These are phyloP conservation scores for Mustela lutreola DNA, from an alignment of 2,113 vertebrate species.

Conservation along the genomic window DNA sequence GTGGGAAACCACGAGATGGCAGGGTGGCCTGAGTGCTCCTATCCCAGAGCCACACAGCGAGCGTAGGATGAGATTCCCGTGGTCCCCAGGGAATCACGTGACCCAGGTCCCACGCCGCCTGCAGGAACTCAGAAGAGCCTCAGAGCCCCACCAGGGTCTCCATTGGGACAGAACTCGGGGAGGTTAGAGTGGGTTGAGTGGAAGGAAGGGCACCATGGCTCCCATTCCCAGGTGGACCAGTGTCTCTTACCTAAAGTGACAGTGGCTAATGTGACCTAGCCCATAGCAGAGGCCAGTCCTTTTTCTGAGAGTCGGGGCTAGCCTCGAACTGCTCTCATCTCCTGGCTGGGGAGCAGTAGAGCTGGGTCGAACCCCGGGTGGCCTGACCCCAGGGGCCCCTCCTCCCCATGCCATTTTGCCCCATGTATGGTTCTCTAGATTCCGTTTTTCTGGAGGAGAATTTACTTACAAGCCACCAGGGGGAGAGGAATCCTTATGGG, in stretches of 20 bases:
- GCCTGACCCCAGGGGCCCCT: fast-evolving
- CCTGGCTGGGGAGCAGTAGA: neutral
- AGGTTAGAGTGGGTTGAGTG: no score
- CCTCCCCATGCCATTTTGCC: fast-evolving
- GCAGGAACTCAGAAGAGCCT: neutral
- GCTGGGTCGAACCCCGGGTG: neutral
- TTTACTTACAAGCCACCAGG: fast-evolving
- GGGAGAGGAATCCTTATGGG: neutral
- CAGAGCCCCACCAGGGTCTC: neutral
- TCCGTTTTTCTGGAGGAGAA: neutral
- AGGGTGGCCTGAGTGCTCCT: neutral
- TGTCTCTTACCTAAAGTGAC: neutral
- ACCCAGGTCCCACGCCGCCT: neutral
- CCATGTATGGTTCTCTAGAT: neutral
- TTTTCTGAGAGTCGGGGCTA: neutral
- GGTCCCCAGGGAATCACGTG: neutral
- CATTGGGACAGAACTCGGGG: neutral
- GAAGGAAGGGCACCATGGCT: neutral
- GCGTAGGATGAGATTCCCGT: neutral
- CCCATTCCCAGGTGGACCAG: fast-evolving
- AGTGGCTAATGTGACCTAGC: fast-evolving
- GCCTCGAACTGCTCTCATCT: neutral
- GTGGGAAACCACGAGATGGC: neutral
- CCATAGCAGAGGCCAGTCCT: fast-evolving
- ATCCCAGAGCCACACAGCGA: neutral